A percentile compares a stretch with the other conserved stretches of the same genome.
These are phyloP conservation scores for Hirtodrosophila alboralis DNA, from an alignment of 2,888 invertebrate species.

Conservation along the genomic window DNA sequence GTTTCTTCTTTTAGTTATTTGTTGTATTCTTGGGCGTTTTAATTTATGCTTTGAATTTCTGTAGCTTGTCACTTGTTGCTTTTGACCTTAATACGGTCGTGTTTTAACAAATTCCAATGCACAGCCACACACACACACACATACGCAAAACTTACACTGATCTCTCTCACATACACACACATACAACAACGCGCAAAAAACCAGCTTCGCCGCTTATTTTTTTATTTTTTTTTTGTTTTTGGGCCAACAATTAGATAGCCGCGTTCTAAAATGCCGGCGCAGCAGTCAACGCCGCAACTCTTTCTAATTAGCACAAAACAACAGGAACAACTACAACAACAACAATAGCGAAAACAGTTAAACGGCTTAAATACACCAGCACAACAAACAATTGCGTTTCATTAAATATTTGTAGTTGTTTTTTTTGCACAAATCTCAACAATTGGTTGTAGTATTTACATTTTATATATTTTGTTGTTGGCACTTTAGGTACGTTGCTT, in stretches of 20 bases:
- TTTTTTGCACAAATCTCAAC: conserved; percentile 23
- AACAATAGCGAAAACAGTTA: conserved; percentile 49
- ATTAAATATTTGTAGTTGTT: conserved; percentile 26
- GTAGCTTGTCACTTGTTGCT: conserved; percentile 70
- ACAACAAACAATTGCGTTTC: conserved; percentile 25
- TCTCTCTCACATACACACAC: conserved; percentile 26
- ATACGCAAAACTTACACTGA: conserved; percentile 18
- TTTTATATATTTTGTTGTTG: conserved; percentile 43
- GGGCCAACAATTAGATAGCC: conserved; percentile 59
- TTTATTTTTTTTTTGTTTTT: conserved; percentile 59
- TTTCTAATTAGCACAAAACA: conserved; percentile 61
- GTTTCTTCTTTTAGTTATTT: conserved; percentile 23
- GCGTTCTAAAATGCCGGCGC: conserved; percentile 61
- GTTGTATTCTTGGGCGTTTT: conserved; percentile 28
- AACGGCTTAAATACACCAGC: conserved; percentile 18
- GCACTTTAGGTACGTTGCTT: conserved; percentile 52
- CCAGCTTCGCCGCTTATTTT: conserved; percentile 58
- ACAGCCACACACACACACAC: conserved; percentile 33
- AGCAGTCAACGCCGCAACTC: conserved; percentile 37
- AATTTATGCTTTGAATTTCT: conserved; percentile 62
- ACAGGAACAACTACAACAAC: conserved; percentile 34
- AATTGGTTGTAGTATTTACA: conserved; percentile 22
- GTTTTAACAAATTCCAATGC: conserved; percentile 72
- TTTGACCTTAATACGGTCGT: conserved; percentile 68
- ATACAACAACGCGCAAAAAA: conserved; percentile 60